These are phyloP conservation scores for Thecocarcelia acutangulata DNA, from an alignment of 2,888 invertebrate genomes.

Conservation along the genomic window DNA sequence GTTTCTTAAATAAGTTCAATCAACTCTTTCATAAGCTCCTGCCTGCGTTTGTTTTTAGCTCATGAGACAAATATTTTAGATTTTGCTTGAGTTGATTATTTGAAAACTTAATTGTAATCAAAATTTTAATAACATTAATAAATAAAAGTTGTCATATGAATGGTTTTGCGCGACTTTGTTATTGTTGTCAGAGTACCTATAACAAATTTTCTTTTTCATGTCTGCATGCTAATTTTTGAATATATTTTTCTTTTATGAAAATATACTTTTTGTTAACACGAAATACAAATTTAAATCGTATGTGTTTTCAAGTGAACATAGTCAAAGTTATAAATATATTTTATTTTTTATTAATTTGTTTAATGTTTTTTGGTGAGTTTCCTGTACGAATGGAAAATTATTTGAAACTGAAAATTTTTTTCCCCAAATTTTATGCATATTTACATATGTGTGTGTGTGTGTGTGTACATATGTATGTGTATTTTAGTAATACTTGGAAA, in stretches of 20 bases:
- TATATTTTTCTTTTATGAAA: neutral
- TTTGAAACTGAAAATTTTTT: conserved; percentile 24
- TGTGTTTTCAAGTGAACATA: conserved; percentile 12
- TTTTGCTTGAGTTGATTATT: conserved; percentile 12
- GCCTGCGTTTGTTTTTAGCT: neutral
- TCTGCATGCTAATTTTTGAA: conserved; percentile 1
- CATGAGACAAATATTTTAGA: conserved; percentile 23
- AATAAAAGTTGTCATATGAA: conserved; percentile 42
- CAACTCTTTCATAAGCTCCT: too few relatives aligned
- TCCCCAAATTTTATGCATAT: too few relatives aligned
- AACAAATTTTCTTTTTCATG: neutral
- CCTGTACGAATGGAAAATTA: conserved; percentile 40
- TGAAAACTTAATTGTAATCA: conserved; percentile 35
- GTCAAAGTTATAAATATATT: conserved; percentile 22
- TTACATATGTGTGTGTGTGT: too few relatives aligned
- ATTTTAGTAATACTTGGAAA: conserved; percentile 37
- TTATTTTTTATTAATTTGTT: conserved; percentile 21
- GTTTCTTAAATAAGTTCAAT: too few relatives aligned
- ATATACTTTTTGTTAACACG: neutral
- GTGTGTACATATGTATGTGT: too few relatives aligned
- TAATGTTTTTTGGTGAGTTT: conserved; percentile 42
- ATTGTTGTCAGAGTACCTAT: neutral
- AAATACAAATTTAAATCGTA: conserved; percentile 5
- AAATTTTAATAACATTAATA: conserved; percentile 29
- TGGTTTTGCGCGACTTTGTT: neutral